Percentiles rank a stretch among this genome's conserved stretches.
phyloP scores from a whole-genome alignment of 2,888 invertebrate species.

The Chymomyza fuscimana region DNA sequence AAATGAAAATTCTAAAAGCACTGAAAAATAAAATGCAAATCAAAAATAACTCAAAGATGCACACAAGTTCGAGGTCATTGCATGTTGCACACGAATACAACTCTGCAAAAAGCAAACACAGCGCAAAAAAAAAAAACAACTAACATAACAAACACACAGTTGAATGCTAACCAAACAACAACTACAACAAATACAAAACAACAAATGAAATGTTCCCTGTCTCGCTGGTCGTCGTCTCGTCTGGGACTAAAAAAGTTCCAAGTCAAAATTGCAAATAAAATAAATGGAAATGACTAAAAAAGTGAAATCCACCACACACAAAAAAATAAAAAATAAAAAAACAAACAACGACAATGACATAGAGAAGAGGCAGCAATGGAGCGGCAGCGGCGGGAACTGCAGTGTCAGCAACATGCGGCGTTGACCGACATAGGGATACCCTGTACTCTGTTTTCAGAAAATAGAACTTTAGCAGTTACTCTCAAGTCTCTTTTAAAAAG shows the following conservation, averaged over 20 bases:
- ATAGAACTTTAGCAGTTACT: no score
- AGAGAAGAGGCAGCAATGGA: conserved; percentile 23
- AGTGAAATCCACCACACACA: conserved; percentile 31
- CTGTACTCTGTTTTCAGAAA: no score
- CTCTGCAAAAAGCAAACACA: conserved; percentile 7
- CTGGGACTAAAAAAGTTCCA: conserved; percentile 50
- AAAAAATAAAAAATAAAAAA: conserved; percentile 2
- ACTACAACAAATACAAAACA: conserved; percentile 34
- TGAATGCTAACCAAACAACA: conserved; percentile 15
- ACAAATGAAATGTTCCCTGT: conserved; percentile 30
- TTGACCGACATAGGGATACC: background rate
- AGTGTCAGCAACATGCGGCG: background rate
- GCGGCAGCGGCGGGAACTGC: conserved; percentile 4
- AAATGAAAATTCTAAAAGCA: conserved; percentile 42
- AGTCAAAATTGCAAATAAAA: conserved; percentile 59
- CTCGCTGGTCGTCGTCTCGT: conserved; percentile 19
- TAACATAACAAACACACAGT: conserved; percentile 1
- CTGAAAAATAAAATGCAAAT: conserved; percentile 33
- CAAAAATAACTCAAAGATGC: conserved; percentile 53
- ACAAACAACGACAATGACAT: conserved; percentile 26
- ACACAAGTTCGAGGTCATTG: conserved; percentile 75
- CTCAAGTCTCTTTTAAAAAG: no score
- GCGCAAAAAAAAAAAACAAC: conserved; percentile 4
- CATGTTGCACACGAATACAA: conserved; percentile 46
- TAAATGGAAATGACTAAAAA: conserved; percentile 60